A percentile compares a stretch with the other conserved stretches of the same genome.
Evolutionary conservation across 2,888 invertebrate genomes (phyloP).

Genomic region (Keiferia lycopersicella): DNA sequence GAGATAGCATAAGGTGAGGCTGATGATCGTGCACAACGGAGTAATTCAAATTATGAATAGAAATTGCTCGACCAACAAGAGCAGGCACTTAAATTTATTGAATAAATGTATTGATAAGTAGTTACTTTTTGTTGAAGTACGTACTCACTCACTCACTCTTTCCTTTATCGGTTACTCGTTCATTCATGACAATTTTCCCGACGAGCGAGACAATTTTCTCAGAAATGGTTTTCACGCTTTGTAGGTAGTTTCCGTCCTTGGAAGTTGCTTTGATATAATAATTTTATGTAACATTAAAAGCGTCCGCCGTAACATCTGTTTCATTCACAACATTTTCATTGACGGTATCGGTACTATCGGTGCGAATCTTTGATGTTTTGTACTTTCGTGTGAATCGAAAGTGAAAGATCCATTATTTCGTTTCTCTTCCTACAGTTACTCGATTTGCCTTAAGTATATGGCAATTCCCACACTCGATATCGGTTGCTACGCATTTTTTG

Average conservation of each 20-base stretch:
- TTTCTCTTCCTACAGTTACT: background rate
- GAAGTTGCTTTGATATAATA: constrained; percentile 4
- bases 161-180: constrained; percentile 4
- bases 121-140: too few relatives aligned
- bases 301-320: background rate
- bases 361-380: background rate
- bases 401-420: background rate
- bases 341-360: background rate
- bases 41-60: too few relatives aligned
- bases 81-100: too few relatives aligned
- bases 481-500: too few relatives aligned
- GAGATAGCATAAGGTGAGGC: too few relatives aligned
- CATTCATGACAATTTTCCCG: background rate
- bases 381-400: background rate
- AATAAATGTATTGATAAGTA: too few relatives aligned
- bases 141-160: background rate
- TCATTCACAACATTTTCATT: constrained; percentile 1
- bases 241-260: background rate
- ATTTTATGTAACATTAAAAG: background rate
- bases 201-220: constrained; percentile 1
- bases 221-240: constrained; percentile 1
- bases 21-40: too few relatives aligned
- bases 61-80: too few relatives aligned
- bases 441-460: background rate
- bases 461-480: too few relatives aligned